phyloP scores from a whole-genome alignment of 2,113 vertebrate genomes.

The Pangasianodon hypophthalmus region DNA sequence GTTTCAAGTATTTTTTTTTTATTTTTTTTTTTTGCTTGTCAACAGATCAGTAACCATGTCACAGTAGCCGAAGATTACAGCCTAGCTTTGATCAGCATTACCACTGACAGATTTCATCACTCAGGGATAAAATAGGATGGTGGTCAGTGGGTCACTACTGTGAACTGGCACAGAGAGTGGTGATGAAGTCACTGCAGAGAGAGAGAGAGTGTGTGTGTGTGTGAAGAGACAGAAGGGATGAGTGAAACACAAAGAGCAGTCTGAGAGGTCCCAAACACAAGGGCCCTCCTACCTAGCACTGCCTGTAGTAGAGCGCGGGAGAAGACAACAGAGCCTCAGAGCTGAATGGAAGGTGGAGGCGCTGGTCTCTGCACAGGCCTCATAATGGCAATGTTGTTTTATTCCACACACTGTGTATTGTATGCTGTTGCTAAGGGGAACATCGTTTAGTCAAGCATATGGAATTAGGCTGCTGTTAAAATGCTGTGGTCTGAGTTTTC shows the following conservation, averaged over 20 bases:
- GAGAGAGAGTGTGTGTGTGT: conserved; percentile 13
- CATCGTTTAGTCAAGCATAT: conserved; percentile 70
- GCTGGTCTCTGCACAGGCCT: conserved; percentile 57
- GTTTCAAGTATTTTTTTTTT: neutral
- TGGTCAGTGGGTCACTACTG: conserved; percentile 31
- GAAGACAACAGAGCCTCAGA: conserved; percentile 46
- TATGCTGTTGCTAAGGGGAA: conserved; percentile 75
- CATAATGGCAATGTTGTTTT: conserved; percentile 69
- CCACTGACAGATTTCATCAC: conserved; percentile 1
- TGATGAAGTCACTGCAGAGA: conserved; percentile 16
- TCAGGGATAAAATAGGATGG: conserved; percentile 16
- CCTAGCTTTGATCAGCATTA: neutral
- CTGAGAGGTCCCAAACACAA: conserved; percentile 19
- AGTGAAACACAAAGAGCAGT: conserved; percentile 36
- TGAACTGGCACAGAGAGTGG: conserved; percentile 23
- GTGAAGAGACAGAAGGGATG: neutral
- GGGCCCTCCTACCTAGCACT: conserved; percentile 44
- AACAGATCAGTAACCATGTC: neutral
- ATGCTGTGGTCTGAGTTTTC: conserved; percentile 42
- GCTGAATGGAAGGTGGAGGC: conserved; percentile 47
- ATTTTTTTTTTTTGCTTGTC: neutral
- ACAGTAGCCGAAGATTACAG: neutral
- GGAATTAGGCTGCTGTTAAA: conserved; percentile 40
- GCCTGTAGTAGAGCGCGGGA: conserved; percentile 35
- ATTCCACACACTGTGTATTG: conserved; percentile 71